These are phyloP conservation scores for Dendrolimus punctatus DNA, from an alignment of 1,140 invertebrate species.

Conservation along the genomic window DNA sequence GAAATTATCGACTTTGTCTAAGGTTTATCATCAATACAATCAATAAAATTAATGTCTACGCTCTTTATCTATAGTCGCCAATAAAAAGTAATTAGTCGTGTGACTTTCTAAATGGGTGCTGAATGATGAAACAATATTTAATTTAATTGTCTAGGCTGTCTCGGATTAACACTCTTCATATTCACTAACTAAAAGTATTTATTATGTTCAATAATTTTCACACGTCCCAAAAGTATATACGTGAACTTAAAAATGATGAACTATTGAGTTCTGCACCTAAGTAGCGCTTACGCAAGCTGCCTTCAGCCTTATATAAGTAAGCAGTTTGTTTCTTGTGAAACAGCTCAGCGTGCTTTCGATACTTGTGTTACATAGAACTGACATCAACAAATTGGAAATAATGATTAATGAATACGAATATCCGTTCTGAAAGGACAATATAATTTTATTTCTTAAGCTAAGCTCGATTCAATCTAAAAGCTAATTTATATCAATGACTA, in stretches of 20 bases:
- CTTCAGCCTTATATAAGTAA: conserved; percentile 47
- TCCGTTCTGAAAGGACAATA: conserved; percentile 14
- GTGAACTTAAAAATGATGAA: conserved; percentile 52
- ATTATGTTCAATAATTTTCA: conserved; percentile 29
- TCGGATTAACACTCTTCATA: too few species aligned
- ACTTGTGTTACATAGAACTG: conserved; percentile 28
- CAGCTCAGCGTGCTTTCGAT: conserved; percentile 37
- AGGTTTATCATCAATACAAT: too few species aligned
- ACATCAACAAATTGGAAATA: conserved; percentile 31
- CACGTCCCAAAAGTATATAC: conserved; percentile 24
- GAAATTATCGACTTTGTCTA: too few species aligned
- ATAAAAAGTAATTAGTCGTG: too few species aligned
- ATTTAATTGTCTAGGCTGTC: too few species aligned
- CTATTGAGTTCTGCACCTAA: conserved; percentile 38
- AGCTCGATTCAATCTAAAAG: too few species aligned
- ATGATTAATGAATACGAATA: conserved; percentile 23
- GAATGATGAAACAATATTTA: too few species aligned
- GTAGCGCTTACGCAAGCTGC: conserved; percentile 49
- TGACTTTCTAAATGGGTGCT: too few species aligned
- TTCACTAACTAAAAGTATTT: conserved; percentile 13
- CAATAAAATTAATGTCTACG: conserved; percentile 13
- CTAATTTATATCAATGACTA: too few species aligned
- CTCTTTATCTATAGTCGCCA: not conserved
- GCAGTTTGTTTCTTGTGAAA: conserved; percentile 57
- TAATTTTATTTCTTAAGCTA: not conserved